Evolutionary conservation across 2,888 invertebrate species (phyloP), one percentile per base, ranked within the genome.

Genomic region (Camponotus fellah): DNA sequence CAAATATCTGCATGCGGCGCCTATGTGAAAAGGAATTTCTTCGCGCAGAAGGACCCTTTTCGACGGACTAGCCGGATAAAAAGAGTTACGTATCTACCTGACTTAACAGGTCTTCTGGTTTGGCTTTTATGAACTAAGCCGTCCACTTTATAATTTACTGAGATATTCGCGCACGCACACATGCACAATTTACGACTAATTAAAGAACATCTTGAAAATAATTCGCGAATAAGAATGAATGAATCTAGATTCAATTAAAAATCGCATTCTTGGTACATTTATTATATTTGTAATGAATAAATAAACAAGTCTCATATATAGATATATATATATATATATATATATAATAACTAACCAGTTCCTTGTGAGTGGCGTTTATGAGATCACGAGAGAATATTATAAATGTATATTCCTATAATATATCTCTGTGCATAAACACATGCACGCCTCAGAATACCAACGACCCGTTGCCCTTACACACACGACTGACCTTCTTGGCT

Each of bases 381-480:
- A 53, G 12, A 6, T 65, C 37, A 32, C 32, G 21, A 66, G n/a
- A 68, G 34, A 46, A 77, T 32, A 6, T 68, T 68, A 53, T 43
- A 5, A 43, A 21, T 32, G 26, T 60, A 46, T 37, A 53, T 68
- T 65, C 8, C 53, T 76, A 46, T 46, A 76, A 69, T 60, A 34
- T 46, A 34, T 46, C 43, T 21, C 34, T 34, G 2, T 12, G 34
- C 60, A 37, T 3, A 79, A 43, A n/a, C 21, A 58, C 9, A 32
- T 14, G 9, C 17, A 72, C 4, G 58, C 12, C n/a, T 8, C 58
- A 72, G 21, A 58, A 6, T 46, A 71, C 10, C 82, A 79, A 82
- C 82, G 82, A 85, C 85, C 79, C 65, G 60, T 65, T 85, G 86
- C 79, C 69, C 82, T 85, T 86, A 86, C 66, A 74, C 74, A 85